Evolutionary conservation across 2,797 vertebrate species (phyloP), one percentile per base, ranked within the genome.

Genomic region (Martes flavigula): DNA sequence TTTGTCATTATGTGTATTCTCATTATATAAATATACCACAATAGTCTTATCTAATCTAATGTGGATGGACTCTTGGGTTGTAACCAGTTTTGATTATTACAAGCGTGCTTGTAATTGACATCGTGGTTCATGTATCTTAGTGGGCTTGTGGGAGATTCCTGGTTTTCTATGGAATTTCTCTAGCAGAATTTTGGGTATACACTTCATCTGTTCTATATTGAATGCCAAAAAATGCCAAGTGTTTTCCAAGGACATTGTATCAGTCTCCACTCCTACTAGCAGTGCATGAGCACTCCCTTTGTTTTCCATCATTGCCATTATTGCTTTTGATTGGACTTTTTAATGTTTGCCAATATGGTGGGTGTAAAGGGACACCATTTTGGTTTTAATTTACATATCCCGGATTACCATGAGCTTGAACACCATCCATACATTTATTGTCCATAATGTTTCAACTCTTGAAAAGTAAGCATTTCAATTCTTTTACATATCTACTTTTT

Each of bases 101-200:
- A 84, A 85, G 5, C 62, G 21, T 32, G 40, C 38, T 77, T 72
- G 25, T 20, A n/a, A 60, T 12, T 12, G 30, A 46, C 40, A 60
- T 40, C 58, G 38, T 38, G 62, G 32, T 23, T 60, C 46, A 5
- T 9, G 68, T 60, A 12, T 62, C 58, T 46, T 27, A 46, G 62
- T 43, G 78, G 64, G 73, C 30, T 77, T 73, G 32, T 17, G 38
- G 35, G 35, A 72, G 15, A 17, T 70, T 58, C 70, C 17, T 32
- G 18, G 35, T n/a, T 79, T 73, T 40, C 72, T 85, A 25, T 68
- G 56, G 73, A 94, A 60, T 81, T 81, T n/a, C 72, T 38, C 58
- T 10, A 58, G 18, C 20, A 21, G 43, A 51, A 32, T 25, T 73
- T 48, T 1, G 83, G 11, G 46, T 15, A 73, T 38, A 60, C 15